phyloP scores from a whole-genome alignment of 2,797 vertebrate species.

The Sebastes matsubarae region DNA sequence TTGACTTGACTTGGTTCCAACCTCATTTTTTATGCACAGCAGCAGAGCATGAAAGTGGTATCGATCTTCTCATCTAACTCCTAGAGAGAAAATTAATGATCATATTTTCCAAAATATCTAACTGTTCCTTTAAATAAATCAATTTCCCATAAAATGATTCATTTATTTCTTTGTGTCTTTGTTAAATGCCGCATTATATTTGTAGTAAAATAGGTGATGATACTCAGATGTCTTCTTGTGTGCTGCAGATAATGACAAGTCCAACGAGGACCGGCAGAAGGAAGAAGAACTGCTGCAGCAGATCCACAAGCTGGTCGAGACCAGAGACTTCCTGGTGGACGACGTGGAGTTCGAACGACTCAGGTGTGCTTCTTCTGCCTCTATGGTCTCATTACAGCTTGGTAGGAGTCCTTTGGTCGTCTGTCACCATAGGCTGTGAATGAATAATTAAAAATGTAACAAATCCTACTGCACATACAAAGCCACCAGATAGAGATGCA shows the following conservation, averaged over 20 bases:
- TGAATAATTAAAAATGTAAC: conserved; percentile 15
- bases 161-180: neutral
- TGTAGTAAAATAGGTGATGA: neutral
- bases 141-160: neutral
- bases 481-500: neutral
- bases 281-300: conserved; percentile 90
- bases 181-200: neutral
- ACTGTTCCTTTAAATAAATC: neutral
- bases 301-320: conserved; percentile 93
- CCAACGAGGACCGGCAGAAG: conserved; percentile 82
- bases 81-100: neutral
- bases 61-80: neutral
- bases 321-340: conserved; percentile 91
- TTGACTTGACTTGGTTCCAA: neutral
- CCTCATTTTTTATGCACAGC: neutral
- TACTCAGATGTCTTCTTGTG: neutral
- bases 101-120: neutral
- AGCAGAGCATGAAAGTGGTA: neutral
- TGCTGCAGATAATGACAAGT: conserved; percentile 87
- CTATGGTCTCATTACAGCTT: neutral
- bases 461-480: neutral
- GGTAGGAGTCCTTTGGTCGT: neutral
- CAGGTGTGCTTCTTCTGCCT: conserved; percentile 75
- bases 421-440: neutral
- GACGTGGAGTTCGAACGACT: conserved; percentile 93